Conservation (phyloP, 2,888 invertebrate genomes). For the Coelogynopora nodosa region DNA sequence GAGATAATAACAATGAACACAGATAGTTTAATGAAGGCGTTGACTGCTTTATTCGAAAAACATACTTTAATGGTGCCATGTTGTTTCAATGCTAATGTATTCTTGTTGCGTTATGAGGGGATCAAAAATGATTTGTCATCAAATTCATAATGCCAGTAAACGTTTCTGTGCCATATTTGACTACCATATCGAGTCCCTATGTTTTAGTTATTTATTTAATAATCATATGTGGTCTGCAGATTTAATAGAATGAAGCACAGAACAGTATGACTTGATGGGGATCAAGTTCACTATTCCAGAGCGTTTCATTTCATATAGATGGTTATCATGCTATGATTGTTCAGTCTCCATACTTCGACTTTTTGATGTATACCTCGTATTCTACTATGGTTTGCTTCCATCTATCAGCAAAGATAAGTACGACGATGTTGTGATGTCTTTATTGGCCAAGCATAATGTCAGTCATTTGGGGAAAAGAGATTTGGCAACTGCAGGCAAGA, state of each 20-base stretch:
- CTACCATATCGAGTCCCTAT: constrained; percentile 38
- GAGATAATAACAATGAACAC: not conserved
- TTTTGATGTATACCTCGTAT: constrained; percentile 47
- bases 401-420: not conserved
- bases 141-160: constrained; percentile 51
- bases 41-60: not conserved
- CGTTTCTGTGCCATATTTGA: constrained; percentile 49
- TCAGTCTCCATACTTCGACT: constrained; percentile 47
- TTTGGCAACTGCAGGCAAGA: not conserved
- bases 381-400: constrained; percentile 42
- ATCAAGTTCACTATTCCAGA: constrained; percentile 48
- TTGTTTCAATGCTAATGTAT: not conserved
- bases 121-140: not conserved
- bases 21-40: not conserved
- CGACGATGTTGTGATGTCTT: not conserved
- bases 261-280: constrained; percentile 47
- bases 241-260: constrained; percentile 45
- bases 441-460: constrained; percentile 17
- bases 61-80: not conserved
- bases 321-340: constrained; percentile 49
- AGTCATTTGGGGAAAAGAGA: not conserved
- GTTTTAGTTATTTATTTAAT: constrained; percentile 48
- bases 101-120: not conserved
- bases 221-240: constrained; percentile 51
- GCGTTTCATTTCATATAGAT: constrained; percentile 48